Evolutionary conservation across 2,113 vertebrate species (phyloP).

Genomic region (Chinchilla lanigera): DNA sequence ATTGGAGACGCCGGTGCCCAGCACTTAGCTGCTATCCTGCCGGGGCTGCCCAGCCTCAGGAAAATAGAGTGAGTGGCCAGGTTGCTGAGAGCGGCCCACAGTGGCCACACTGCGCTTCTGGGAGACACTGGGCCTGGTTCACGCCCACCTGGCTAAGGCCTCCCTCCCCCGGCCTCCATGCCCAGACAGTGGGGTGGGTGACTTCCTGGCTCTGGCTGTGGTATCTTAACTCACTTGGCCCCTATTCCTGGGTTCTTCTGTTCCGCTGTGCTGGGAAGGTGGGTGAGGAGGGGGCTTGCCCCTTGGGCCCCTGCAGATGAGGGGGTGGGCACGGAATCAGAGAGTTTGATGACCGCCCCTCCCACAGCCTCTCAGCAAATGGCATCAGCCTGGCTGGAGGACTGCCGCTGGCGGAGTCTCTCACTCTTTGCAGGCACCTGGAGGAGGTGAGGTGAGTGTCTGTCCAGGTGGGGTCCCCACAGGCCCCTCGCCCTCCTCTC

Average conservation of each 20-base stretch:
- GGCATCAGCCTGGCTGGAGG: constrained; percentile 85
- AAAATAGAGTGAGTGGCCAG: constrained; percentile 88
- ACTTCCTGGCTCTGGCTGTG: not conserved
- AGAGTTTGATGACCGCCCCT: not conserved
- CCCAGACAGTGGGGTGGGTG: not conserved
- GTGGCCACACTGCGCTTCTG: rapidly evolving
- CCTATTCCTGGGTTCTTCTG: not conserved
- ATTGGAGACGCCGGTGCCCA: constrained; percentile 87
- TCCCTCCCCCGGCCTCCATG: not conserved
- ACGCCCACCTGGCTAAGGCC: not conserved
- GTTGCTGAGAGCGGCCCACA: not conserved
- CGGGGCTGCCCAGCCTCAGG: constrained; percentile 86
- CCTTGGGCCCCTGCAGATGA: not conserved
- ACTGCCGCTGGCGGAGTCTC: constrained; percentile 83
- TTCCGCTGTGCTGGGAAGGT: not conserved
- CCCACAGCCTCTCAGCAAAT: constrained; percentile 89
- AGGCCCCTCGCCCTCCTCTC: not conserved
- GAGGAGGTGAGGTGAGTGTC: constrained; percentile 92
- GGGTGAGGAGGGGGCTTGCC: not conserved
- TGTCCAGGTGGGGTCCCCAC: rapidly evolving
- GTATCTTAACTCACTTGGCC: not conserved
- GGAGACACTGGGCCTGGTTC: not conserved
- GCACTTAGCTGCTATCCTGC: constrained; percentile 85
- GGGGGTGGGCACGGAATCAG: rapidly evolving
- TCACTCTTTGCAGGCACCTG: constrained; percentile 85